A percentile compares a stretch with the other conserved stretches of the same genome.
Evolutionary conservation across 2,888 invertebrate genomes (phyloP).

Genomic region (Euzophera pinguis): DNA sequence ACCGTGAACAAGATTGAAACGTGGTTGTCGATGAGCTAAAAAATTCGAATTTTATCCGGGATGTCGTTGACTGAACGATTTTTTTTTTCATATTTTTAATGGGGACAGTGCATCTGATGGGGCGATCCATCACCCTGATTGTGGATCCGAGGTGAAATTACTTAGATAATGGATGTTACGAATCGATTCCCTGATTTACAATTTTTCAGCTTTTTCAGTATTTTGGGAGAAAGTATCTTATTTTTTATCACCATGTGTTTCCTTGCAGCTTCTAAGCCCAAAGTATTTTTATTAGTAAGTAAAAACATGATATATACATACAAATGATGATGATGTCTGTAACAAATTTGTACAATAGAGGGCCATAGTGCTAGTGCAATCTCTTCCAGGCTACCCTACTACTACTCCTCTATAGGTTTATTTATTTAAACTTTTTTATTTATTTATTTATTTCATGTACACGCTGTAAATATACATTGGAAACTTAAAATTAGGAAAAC

Average conservation of each 20-base stretch:
- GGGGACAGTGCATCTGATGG: constrained; percentile 1
- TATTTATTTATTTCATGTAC: no score
- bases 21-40: neutral
- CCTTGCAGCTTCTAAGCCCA: no score
- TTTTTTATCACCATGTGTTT: neutral
- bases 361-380: no score
- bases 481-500: no score
- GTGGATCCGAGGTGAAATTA: constrained; percentile 4
- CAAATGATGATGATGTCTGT: no score
- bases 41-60: neutral
- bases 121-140: constrained; percentile 13
- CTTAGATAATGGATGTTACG: constrained; percentile 10
- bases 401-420: no score
- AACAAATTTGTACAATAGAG: no score
- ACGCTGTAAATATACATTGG: no score
- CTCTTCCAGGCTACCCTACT: no score
- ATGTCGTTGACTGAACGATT: constrained; percentile 5
- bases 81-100: constrained; percentile 5
- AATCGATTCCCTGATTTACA: neutral
- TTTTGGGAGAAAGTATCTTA: neutral
- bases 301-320: no score
- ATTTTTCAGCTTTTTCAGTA: neutral
- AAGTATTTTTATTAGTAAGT: no score
- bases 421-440: no score
- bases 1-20: neutral